Evolutionary conservation across 2,797 vertebrate species (phyloP).

Genomic region (Gila robusta): DNA sequence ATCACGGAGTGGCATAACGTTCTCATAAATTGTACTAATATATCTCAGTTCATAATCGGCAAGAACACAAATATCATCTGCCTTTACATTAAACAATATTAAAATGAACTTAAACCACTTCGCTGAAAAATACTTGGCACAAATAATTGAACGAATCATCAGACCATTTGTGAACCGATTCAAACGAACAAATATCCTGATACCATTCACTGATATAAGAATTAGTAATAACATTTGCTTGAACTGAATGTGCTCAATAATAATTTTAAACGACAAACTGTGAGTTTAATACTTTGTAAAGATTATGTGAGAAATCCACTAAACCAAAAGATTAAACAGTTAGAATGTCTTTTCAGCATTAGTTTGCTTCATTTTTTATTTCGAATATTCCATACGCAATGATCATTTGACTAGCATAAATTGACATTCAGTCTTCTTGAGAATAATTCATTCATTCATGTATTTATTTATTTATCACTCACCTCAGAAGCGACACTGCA

Average conservation of each 20-base stretch:
- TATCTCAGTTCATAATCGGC: not conserved
- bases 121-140: not conserved
- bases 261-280: not conserved
- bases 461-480: not conserved
- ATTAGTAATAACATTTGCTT: not conserved
- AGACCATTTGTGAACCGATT: not conserved
- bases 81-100: not conserved
- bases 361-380: not conserved
- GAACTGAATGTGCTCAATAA: not conserved
- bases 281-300: not conserved
- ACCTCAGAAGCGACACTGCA: not conserved
- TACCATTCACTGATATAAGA: not conserved
- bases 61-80: not conserved
- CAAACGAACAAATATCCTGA: not conserved
- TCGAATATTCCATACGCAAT: not conserved
- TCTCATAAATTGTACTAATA: not conserved
- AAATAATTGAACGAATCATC: not conserved
- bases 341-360: not conserved
- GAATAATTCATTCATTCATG: not conserved
- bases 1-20: not conserved
- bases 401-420: not conserved
- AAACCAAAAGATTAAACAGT: not conserved
- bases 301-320: not conserved
- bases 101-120: not conserved
- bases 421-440: not conserved